phyloP scores from a whole-genome alignment of 2,797 vertebrate genomes.

The Falco cherrug region DNA sequence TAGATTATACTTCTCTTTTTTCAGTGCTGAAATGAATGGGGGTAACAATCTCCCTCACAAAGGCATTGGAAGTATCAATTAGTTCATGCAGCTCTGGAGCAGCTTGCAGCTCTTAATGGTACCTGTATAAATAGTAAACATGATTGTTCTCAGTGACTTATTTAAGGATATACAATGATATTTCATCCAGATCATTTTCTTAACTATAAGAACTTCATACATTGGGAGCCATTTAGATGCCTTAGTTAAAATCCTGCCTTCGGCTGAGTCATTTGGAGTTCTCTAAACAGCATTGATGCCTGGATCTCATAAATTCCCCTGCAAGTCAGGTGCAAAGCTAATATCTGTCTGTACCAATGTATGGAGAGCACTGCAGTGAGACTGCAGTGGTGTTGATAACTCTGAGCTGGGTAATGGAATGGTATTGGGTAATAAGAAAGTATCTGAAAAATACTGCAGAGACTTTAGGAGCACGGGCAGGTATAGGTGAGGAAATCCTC shows the following conservation, averaged over 20 bases:
- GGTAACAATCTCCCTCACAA: not conserved
- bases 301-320: not conserved
- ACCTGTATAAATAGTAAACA: not conserved
- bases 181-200: not conserved
- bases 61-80: not conserved
- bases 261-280: not conserved
- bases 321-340: not conserved
- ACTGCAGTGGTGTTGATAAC: not conserved
- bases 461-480: not conserved
- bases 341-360: not conserved
- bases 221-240: not conserved
- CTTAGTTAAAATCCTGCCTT: not conserved
- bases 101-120: not conserved
- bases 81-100: not conserved
- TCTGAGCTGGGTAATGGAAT: not conserved
- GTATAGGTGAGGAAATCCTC: not conserved
- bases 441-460: not conserved
- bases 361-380: not conserved
- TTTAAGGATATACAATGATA: not conserved
- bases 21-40: not conserved
- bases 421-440: not conserved
- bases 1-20: not conserved
- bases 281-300: not conserved
- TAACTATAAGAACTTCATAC: not conserved
- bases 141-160: not conserved